phyloP scores from a whole-genome alignment of 1,140 invertebrate species.

The Leptopilina clavipes region DNA sequence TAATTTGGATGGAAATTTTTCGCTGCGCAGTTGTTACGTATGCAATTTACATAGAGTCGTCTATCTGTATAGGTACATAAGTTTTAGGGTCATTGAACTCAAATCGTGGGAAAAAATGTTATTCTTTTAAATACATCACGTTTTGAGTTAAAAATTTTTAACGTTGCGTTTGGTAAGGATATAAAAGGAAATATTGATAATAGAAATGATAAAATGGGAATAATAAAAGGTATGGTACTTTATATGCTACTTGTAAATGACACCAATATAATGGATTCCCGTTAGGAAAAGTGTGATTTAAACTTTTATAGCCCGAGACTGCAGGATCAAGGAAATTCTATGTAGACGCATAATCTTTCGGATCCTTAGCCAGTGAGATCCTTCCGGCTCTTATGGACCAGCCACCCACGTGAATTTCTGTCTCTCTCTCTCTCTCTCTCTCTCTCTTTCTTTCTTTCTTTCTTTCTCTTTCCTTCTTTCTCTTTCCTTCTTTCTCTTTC shows the following conservation, averaged over 20 bases:
- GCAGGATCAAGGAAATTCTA: constrained; percentile 45
- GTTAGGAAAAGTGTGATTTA: constrained; percentile 55
- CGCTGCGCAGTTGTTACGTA: no score
- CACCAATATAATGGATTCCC: constrained; percentile 34
- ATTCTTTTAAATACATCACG: no score
- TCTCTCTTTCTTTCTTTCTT: no score
- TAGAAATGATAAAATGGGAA: background rate
- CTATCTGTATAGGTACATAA: no score
- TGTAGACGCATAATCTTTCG: constrained; percentile 55
- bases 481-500: no score
- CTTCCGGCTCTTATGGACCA: constrained; percentile 64
- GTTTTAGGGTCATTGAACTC: no score
- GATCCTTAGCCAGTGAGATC: constrained; percentile 61
- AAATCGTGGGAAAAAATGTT: no score
- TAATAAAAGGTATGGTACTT: background rate
- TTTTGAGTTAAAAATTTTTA: no score
- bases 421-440: background rate
- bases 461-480: background rate
- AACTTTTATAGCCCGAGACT: constrained; percentile 54
- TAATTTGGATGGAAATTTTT: no score
- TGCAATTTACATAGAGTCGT: no score
- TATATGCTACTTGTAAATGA: background rate
- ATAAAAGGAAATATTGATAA: no score
- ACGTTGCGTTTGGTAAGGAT: no score
- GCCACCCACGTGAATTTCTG: constrained; percentile 62